A percentile compares a stretch with the other conserved stretches of the same genome.
Evolutionary conservation across 35 echinoderm and acorn worm genomes (phyloP).

Genomic region (Apostichopus parvimensis): DNA sequence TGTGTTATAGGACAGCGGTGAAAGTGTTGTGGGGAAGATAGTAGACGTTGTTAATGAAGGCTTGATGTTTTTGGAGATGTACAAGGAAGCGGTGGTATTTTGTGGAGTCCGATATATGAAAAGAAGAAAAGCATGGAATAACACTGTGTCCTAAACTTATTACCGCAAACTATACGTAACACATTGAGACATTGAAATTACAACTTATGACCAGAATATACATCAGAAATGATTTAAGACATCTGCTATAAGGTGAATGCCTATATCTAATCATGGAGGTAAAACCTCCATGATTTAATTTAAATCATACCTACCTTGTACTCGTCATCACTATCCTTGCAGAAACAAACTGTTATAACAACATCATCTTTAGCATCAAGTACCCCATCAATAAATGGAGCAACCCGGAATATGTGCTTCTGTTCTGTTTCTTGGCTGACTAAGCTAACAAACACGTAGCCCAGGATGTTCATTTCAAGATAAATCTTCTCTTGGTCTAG

Average conservation of each 20-base stretch:
- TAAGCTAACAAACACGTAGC: constrained; percentile 12
- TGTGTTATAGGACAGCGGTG: too few relatives aligned
- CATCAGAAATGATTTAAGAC: background rate
- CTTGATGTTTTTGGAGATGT: too few relatives aligned
- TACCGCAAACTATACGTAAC: background rate
- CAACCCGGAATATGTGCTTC: constrained; percentile 1
- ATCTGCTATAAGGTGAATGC: background rate
- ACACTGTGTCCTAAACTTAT: too few relatives aligned
- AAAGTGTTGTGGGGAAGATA: too few relatives aligned
- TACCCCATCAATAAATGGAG: constrained; percentile 11
- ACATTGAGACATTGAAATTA: background rate
- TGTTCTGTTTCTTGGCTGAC: constrained; percentile 18
- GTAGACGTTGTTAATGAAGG: too few relatives aligned
- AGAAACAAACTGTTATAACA: constrained; percentile 11
- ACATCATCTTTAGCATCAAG: constrained; percentile 19
- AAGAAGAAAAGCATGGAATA: too few relatives aligned
- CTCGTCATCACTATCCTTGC: constrained; percentile 4
- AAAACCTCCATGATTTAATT: background rate
- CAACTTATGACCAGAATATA: background rate
- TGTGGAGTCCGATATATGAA: too few relatives aligned
- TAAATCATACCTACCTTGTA: constrained; percentile 1
- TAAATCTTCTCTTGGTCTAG: constrained; percentile 4
- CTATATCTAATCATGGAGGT: background rate
- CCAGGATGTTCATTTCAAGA: background rate
- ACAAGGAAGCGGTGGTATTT: too few relatives aligned